Conservation (phyloP, 2,113 vertebrate species). For the Stomatorhinus ivindoensis region DNA sequence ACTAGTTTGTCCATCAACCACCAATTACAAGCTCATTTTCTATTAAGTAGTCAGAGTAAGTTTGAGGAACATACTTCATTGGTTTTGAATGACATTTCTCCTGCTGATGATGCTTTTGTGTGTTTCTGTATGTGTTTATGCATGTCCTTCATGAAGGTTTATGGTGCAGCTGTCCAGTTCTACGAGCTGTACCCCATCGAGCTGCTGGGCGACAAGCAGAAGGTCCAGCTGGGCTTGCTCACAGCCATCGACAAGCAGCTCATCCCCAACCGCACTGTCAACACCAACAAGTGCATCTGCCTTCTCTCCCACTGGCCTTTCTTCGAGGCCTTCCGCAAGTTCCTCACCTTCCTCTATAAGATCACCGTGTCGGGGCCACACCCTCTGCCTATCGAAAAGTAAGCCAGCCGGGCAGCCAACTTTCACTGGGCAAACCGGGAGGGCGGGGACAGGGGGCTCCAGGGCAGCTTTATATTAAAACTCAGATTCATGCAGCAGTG, state of each 20-base stretch:
- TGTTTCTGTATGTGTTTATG: background rate
- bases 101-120: background rate
- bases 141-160: slow-evolving; percentile 65
- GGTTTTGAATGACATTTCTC: background rate
- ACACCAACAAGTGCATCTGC: slow-evolving; percentile 96
- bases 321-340: slow-evolving; percentile 90
- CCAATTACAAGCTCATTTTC: background rate
- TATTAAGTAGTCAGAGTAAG: background rate
- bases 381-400: slow-evolving; percentile 97
- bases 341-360: slow-evolving; percentile 95
- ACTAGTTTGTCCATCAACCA: background rate
- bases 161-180: slow-evolving; percentile 95
- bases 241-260: slow-evolving; percentile 81
- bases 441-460: slow-evolving; percentile 41
- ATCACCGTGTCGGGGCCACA: slow-evolving; percentile 92
- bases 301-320: slow-evolving; percentile 98
- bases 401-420: slow-evolving; percentile 28
- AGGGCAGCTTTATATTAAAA: background rate
- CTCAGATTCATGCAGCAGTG: background rate
- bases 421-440: background rate
- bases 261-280: slow-evolving; percentile 76
- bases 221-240: slow-evolving; percentile 81
- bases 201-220: slow-evolving; percentile 82
- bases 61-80: background rate
- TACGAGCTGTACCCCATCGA: slow-evolving; percentile 81